A percentile compares a stretch with the other conserved stretches of the same genome.
These are phyloP conservation scores for Euborellia annulipes DNA, from an alignment of 1,140 invertebrate species.

Conservation along the genomic window DNA sequence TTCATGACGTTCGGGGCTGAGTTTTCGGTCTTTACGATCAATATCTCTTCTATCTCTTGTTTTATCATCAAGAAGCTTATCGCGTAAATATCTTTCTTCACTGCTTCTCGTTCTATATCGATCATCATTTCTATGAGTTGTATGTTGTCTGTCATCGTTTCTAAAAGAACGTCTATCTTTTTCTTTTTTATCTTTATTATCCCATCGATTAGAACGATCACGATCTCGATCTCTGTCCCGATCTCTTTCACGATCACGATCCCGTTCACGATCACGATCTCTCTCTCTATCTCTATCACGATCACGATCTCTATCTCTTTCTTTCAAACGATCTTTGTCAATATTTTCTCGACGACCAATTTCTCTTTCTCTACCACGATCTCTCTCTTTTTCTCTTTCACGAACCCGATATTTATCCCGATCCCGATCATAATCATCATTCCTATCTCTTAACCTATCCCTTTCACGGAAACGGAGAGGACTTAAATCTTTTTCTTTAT, in stretches of 20 bases:
- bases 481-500: no score
- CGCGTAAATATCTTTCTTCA: conserved; percentile 1
- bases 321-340: not conserved
- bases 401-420: not conserved
- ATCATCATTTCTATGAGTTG: not conserved
- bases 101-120: not conserved
- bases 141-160: no score
- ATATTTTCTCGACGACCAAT: conserved; percentile 2
- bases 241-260: conserved; percentile 2
- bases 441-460: no score
- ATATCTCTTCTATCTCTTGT: not conserved
- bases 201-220: not conserved
- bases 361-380: conserved; percentile 3
- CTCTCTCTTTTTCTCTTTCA: not conserved
- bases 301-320: not conserved
- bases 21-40: not conserved
- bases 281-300: no score
- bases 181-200: no score
- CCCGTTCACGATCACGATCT: not conserved
- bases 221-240: conserved; percentile 8
- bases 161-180: no score
- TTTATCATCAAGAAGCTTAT: conserved; percentile 2
- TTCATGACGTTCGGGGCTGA: not conserved
- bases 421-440: not conserved
- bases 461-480: no score